A percentile compares a stretch with the other conserved stretches of the same genome.
Evolutionary conservation across 2,797 vertebrate genomes (phyloP).

Genomic region (Epinephelus coioides): DNA sequence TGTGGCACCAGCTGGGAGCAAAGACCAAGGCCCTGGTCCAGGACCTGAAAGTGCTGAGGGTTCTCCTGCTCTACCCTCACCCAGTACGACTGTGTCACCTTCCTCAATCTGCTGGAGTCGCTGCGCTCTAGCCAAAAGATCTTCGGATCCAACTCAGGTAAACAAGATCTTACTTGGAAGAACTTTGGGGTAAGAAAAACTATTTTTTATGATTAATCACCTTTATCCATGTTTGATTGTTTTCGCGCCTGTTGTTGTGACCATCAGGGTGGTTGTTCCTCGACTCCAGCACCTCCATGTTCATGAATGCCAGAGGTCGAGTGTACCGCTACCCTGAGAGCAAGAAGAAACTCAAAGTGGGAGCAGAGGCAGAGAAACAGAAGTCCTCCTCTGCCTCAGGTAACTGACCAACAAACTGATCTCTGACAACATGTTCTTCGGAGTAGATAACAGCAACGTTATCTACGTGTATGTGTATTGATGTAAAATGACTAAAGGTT

Average conservation of each 20-base stretch:
- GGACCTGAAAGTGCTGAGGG: constrained; percentile 94
- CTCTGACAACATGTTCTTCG: not conserved
- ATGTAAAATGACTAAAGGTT: not conserved
- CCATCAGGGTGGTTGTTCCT: constrained; percentile 95
- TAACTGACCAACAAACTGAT: constrained; percentile 33
- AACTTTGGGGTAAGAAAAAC: not conserved
- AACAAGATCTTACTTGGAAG: not conserved
- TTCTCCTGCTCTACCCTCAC: constrained; percentile 95
- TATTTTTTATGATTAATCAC: not conserved
- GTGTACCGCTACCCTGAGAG: constrained; percentile 90
- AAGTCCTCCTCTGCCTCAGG: constrained; percentile 68
- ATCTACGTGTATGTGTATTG: not conserved
- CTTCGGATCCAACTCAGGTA: constrained; percentile 97
- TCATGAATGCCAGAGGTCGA: constrained; percentile 92
- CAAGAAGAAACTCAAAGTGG: constrained; percentile 89
- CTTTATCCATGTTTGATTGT: not conserved
- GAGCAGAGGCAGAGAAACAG: constrained; percentile 78
- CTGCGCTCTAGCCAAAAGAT: constrained; percentile 93
- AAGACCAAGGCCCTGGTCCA: constrained; percentile 97
- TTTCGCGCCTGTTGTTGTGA: not conserved
- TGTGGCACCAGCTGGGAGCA: constrained; percentile 97
- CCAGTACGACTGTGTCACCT: constrained; percentile 97
- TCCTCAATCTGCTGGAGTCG: constrained; percentile 96
- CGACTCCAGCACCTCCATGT: constrained; percentile 97
- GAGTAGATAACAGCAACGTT: not conserved